Base-by-base conservation (phyloP, 2,888 invertebrate genomes). In the Cyrtodaria siliqua region DNA sequence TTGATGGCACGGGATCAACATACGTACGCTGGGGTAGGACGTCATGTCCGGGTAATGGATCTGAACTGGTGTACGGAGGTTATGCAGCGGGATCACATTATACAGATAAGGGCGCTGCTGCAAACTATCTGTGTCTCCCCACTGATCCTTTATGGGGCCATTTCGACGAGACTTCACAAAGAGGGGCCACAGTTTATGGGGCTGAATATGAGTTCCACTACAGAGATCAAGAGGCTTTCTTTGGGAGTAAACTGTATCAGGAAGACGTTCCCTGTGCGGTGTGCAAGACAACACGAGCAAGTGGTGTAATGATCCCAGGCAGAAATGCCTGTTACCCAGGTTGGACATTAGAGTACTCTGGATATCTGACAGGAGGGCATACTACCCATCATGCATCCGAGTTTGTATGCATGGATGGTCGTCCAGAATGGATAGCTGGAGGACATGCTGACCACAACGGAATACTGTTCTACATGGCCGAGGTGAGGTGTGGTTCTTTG, bases 241-340 rank as follows among this genome's bases (percentile, higher is more conserved):
- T 47, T 47, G 20, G 20, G 16, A 16, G 8, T 20, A 16, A 47
- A 4, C n/a, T 16, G 4, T 16, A 20, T 4, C 9, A 38, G 50
- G 1, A 47, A 50, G 61, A 62, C 49, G 49, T 38, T 3, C 61
- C 61, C 6, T 62, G 61, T 49, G 50, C 33, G 9, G 61, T 62
- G 2, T 62, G 61, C n/a, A 4, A 3, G 14, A 29, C 50, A 8
- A 12, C 0, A 18, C 27, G 61, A 16, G 3, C 49, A 16, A 14
- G 18, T 2, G 49, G 49, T 16, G 3, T 50, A 1, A 62, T 62
- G 61, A 29, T 62, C 18, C 61, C 61, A 14, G 61, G 33, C 2
- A 2, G 50, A 14, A 49, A 49, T 16, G 50, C 16, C 2, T 62
- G 61, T 33, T 33, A 50, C 4, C 14, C 38, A 2, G 61, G 61